Percentiles rank a stretch among this genome's conserved stretches.
phyloP scores from a whole-genome alignment of 23 tunicate genomes.

The Halocynthia aurantium region DNA sequence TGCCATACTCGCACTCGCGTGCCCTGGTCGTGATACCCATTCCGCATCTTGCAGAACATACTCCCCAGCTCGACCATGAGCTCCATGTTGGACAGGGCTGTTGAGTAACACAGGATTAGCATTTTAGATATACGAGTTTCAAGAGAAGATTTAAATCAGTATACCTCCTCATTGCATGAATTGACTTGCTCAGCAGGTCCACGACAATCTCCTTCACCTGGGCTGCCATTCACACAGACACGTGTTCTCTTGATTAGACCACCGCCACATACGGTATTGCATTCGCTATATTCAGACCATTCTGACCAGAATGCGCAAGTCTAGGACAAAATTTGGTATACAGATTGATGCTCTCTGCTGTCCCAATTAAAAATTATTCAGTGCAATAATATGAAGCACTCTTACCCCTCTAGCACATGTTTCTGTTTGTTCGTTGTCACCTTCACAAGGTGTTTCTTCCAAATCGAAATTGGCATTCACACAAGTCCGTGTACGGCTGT shows the following conservation, averaged over 20 bases:
- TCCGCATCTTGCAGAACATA: constrained; percentile 57
- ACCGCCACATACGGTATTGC: constrained; percentile 49
- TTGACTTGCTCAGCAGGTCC: constrained; percentile 7
- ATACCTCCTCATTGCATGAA: constrained; percentile 5
- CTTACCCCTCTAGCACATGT: no score
- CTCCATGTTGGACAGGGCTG: constrained; percentile 44
- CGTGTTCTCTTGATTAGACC: constrained; percentile 42
- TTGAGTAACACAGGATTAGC: not conserved
- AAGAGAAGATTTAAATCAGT: not conserved
- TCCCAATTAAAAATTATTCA: no score
- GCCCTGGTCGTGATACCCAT: constrained; percentile 16
- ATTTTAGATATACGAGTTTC: not conserved
- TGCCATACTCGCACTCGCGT: constrained; percentile 46
- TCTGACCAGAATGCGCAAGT: constrained; percentile 51
- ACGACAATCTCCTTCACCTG: constrained; percentile 61
- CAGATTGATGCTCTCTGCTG: no score
- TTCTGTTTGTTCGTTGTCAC: constrained; percentile 7
- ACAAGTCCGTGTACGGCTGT: constrained; percentile 26
- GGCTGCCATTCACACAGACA: constrained; percentile 42
- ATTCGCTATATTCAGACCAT: constrained; percentile 50
- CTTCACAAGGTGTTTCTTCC: constrained; percentile 14
- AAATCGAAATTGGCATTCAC: constrained; percentile 27
- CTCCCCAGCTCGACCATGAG: constrained; percentile 51
- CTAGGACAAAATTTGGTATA: not conserved
- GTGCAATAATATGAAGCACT: no score